phyloP scores from a whole-genome alignment of 2,113 vertebrate species.

The Echinops telfairi region DNA sequence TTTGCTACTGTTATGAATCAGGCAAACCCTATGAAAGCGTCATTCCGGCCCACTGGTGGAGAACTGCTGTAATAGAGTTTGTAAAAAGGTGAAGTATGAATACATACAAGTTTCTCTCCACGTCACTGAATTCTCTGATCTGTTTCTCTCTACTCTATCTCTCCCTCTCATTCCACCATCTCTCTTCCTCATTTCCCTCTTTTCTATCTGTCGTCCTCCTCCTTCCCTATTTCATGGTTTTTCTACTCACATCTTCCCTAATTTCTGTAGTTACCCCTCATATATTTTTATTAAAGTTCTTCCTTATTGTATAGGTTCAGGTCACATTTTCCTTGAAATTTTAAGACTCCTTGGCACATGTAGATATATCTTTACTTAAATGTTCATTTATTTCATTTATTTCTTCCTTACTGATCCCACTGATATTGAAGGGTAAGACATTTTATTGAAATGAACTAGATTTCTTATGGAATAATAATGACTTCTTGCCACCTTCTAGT shows the following conservation, averaged over 20 bases:
- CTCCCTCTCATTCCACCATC: neutral
- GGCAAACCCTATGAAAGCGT: too few relatives aligned
- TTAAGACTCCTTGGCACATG: neutral
- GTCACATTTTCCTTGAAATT: neutral
- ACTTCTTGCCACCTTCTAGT: constrained; percentile 67
- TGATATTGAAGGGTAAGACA: constrained; percentile 50
- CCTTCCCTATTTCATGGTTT: neutral
- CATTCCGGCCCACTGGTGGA: too few relatives aligned
- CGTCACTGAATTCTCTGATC: neutral
- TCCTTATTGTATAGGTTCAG: neutral
- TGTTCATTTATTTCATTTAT: constrained; percentile 62
- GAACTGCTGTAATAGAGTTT: neutral
- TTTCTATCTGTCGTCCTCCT: neutral
- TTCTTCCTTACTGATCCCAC: neutral
- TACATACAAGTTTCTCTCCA: neutral
- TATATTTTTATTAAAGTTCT: neutral
- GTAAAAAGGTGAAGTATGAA: neutral
- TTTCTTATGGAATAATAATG: constrained; percentile 74
- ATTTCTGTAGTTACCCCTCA: neutral
- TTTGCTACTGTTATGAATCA: too few relatives aligned
- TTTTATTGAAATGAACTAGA: constrained; percentile 72
- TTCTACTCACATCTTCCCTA: neutral
- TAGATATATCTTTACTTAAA: constrained; percentile 47
- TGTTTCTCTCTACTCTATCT: neutral
- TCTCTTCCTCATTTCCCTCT: neutral